phyloP scores from a whole-genome alignment of 1,140 invertebrate genomes.

The Drosophila ambigua region DNA sequence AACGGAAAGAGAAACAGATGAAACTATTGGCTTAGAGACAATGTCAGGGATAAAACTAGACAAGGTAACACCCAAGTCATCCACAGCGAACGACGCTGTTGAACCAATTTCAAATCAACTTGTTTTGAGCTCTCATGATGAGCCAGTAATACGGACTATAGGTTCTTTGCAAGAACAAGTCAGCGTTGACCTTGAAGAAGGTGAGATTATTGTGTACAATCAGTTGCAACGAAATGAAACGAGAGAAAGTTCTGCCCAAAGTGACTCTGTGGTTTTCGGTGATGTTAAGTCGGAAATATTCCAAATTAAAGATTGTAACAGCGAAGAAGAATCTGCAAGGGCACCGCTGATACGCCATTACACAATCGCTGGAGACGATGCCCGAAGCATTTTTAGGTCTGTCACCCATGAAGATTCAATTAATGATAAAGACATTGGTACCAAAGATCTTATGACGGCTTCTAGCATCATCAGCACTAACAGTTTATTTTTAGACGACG shows the following conservation, averaged over 20 bases:
- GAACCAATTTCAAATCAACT: constrained; percentile 62
- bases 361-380: constrained; percentile 71
- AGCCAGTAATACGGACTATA: constrained; percentile 52
- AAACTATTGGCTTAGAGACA: constrained; percentile 23
- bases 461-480: constrained; percentile 25
- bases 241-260: constrained; percentile 70
- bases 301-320: constrained; percentile 7
- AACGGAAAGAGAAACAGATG: constrained; percentile 3
- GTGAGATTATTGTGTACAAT: constrained; percentile 61
- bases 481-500: constrained; percentile 74
- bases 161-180: constrained; percentile 54
- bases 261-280: constrained; percentile 66
- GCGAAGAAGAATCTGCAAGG: constrained; percentile 34
- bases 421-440: constrained; percentile 35
- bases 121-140: constrained; percentile 37
- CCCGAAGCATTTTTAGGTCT: constrained; percentile 58
- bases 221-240: constrained; percentile 59
- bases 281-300: constrained; percentile 26
- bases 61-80: constrained; percentile 51
- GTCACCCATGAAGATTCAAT: constrained; percentile 57
- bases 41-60: constrained; percentile 49
- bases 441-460: constrained; percentile 8
- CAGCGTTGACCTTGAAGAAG: constrained; percentile 60
- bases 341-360: constrained; percentile 59
- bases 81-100: constrained; percentile 58